These are phyloP conservation scores for Ganaspis brasiliensis DNA, from an alignment of 2,888 invertebrate genomes.

Conservation along the genomic window DNA sequence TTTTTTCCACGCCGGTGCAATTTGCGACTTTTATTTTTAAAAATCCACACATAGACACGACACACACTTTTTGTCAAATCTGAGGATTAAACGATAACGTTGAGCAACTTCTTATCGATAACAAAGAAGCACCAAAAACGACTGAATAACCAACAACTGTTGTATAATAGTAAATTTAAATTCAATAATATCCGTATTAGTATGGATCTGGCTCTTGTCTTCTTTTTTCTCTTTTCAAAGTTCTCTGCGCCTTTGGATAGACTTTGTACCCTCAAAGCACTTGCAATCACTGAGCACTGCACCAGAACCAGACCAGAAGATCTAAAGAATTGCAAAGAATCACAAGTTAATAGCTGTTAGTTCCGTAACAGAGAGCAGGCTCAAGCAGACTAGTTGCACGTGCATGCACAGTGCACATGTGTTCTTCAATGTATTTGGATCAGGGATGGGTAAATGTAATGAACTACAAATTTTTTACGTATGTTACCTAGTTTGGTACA, in stretches of 20 bases:
- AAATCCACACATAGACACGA: background rate
- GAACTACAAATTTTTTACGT: too few relatives aligned
- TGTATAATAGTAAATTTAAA: background rate
- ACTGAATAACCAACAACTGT: background rate
- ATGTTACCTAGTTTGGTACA: too few relatives aligned
- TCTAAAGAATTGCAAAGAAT: too few relatives aligned
- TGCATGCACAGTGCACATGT: conserved; percentile 3
- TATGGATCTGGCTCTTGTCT: background rate
- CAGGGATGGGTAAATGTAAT: background rate
- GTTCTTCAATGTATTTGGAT: conserved; percentile 2
- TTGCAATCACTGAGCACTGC: background rate
- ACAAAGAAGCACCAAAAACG: background rate
- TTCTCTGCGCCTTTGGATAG: background rate
- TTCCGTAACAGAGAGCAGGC: background rate
- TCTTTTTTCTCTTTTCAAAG: background rate
- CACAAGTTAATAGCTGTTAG: too few relatives aligned
- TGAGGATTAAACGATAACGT: background rate
- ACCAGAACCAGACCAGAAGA: too few relatives aligned
- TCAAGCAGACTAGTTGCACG: background rate
- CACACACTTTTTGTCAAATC: background rate
- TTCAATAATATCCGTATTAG: background rate
- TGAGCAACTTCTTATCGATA: background rate
- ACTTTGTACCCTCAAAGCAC: background rate
- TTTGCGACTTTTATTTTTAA: background rate
- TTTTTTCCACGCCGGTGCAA: background rate